A percentile compares a stretch with the other conserved stretches of the same genome.
These are phyloP conservation scores for Tetragonula clypearis DNA, from an alignment of 1,140 invertebrate species.

Conservation along the genomic window DNA sequence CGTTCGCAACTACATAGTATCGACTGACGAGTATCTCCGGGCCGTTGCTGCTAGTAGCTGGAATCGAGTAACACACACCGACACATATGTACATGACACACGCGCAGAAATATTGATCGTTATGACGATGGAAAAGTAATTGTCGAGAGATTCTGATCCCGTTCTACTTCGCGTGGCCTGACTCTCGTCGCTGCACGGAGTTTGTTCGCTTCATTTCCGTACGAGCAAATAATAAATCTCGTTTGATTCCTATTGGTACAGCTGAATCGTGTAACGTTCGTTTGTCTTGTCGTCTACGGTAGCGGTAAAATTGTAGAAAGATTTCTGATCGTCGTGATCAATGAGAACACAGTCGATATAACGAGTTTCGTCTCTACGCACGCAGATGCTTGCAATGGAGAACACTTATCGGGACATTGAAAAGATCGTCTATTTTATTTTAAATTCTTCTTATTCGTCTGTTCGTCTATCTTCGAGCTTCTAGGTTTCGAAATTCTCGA, in stretches of 20 bases:
- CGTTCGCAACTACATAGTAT: constrained; percentile 40
- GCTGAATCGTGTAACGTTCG: not conserved
- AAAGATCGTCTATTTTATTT: too few relatives aligned
- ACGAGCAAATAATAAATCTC: not conserved
- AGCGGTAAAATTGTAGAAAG: not conserved
- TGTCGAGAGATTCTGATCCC: constrained; percentile 29
- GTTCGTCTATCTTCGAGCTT: too few relatives aligned
- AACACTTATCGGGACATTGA: too few relatives aligned
- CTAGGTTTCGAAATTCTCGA: too few relatives aligned
- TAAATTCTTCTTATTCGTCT: too few relatives aligned
- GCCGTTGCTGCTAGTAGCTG: not conserved
- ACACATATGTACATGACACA: not conserved
- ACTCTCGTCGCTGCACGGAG: not conserved
- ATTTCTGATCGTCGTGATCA: too few relatives aligned
- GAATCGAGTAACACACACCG: constrained; percentile 43
- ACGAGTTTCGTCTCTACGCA: too few relatives aligned
- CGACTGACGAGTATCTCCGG: constrained; percentile 37
- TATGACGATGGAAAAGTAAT: constrained; percentile 52
- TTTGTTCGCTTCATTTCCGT: not conserved
- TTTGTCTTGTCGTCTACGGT: not conserved
- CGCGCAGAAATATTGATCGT: constrained; percentile 48
- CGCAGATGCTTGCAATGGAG: too few relatives aligned
- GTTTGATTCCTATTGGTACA: not conserved
- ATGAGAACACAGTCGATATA: too few relatives aligned
- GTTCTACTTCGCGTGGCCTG: constrained; percentile 6